A percentile compares a stretch with the other conserved stretches of the same genome.
These are phyloP conservation scores for Actinostola sp. DNA, from an alignment of 92 coral and sea anemone genomes.

Conservation along the genomic window DNA sequence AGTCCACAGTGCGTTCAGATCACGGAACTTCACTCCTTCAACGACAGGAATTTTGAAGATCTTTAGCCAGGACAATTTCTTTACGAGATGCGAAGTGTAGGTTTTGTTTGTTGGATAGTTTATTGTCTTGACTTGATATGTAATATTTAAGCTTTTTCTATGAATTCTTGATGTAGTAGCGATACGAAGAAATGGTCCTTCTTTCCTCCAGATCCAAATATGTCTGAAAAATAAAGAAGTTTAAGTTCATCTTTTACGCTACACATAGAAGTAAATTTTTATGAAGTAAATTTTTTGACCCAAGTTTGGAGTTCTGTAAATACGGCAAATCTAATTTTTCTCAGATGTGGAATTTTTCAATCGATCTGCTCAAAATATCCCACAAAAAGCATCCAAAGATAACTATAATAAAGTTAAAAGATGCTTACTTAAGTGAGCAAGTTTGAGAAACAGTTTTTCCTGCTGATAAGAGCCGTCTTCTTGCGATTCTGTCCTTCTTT, in stretches of 20 bases:
- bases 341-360: no score
- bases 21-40: background rate
- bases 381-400: background rate
- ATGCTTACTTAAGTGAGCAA: background rate
- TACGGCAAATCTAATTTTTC: no score
- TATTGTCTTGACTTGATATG: conserved; percentile 55
- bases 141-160: conserved; percentile 82
- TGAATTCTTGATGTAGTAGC: conserved; percentile 69
- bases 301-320: no score
- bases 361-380: background rate
- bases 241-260: background rate
- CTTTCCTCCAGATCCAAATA: background rate
- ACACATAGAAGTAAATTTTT: background rate
- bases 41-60: background rate
- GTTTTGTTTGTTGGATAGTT: conserved; percentile 17
- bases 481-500: background rate
- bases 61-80: no score
- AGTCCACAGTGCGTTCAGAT: background rate
- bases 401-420: background rate
- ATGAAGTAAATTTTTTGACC: no score
- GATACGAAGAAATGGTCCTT: background rate
- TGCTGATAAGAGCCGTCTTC: conserved; percentile 2
- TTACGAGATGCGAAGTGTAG: no score
- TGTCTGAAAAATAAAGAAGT: background rate
- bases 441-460: background rate